Conservation (phyloP, 2,888 invertebrate species). For the Sarcophaga carnaria region DNA sequence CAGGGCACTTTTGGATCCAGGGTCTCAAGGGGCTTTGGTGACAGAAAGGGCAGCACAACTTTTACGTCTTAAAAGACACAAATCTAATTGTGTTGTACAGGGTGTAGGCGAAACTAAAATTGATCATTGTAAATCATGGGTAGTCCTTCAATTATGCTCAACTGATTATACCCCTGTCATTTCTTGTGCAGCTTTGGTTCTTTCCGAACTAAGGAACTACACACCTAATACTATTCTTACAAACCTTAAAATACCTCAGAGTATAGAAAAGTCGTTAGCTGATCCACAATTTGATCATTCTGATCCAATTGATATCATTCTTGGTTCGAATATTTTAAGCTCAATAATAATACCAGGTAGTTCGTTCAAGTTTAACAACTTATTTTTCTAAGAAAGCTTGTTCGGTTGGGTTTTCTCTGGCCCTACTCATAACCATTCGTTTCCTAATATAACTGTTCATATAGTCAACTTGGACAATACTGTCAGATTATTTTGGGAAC, state of each 20-base stretch:
- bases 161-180: not conserved
- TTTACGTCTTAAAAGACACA: constrained; percentile 5
- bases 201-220: constrained; percentile 23
- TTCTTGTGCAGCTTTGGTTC: constrained; percentile 34
- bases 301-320: constrained; percentile 24
- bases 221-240: not conserved
- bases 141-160: not conserved
- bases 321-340: constrained; percentile 33
- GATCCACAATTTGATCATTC: constrained; percentile 39
- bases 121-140: not conserved
- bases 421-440: constrained; percentile 10
- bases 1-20: constrained; percentile 22
- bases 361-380: constrained; percentile 25
- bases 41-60: constrained; percentile 31
- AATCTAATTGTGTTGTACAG: no score
- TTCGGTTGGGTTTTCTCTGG: constrained; percentile 53
- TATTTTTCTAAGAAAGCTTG: constrained; percentile 38
- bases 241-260: not conserved
- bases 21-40: constrained; percentile 24
- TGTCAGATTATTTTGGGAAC: no score
- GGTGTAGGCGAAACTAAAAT: not conserved
- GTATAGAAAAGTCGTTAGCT: constrained; percentile 21
- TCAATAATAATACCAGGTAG: constrained; percentile 17
- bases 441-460: constrained; percentile 25
- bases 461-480: constrained; percentile 16